phyloP scores from a whole-genome alignment of 1,140 invertebrate species.

The Aphidius gifuensis region DNA sequence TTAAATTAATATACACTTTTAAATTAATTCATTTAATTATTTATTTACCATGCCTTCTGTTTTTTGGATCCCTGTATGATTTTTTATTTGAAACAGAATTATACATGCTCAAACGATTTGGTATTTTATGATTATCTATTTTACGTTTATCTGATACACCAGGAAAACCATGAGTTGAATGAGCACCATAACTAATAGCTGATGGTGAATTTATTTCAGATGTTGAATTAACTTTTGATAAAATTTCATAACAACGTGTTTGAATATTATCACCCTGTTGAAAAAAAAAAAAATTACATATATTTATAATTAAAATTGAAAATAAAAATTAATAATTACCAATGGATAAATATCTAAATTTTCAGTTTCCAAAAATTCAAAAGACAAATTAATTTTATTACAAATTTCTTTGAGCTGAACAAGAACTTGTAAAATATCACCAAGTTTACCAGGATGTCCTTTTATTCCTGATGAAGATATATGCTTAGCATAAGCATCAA shows the following conservation, averaged over 20 bases:
- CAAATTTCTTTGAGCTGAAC: conserved; percentile 43
- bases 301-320: no score
- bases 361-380: conserved; percentile 35
- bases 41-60: conserved; percentile 28
- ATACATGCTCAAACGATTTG: conserved; percentile 43
- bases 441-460: conserved; percentile 45
- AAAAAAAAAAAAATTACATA: conserved; percentile 5
- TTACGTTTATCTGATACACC: conserved; percentile 22
- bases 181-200: conserved; percentile 31
- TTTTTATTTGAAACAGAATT: conserved; percentile 30
- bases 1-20: background rate
- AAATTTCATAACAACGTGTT: conserved; percentile 40
- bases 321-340: background rate
- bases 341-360: background rate
- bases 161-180: conserved; percentile 25
- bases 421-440: conserved; percentile 44
- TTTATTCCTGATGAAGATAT: conserved; percentile 46
- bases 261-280: conserved; percentile 42
- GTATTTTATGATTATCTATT: conserved; percentile 26
- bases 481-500: conserved; percentile 49
- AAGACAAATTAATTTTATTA: conserved; percentile 38
- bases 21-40: background rate
- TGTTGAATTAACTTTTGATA: conserved; percentile 39
- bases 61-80: conserved; percentile 34
- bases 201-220: conserved; percentile 40